These are phyloP conservation scores for Sarcophaga peregrina DNA, from an alignment of 1,140 invertebrate genomes.

Conservation along the genomic window DNA sequence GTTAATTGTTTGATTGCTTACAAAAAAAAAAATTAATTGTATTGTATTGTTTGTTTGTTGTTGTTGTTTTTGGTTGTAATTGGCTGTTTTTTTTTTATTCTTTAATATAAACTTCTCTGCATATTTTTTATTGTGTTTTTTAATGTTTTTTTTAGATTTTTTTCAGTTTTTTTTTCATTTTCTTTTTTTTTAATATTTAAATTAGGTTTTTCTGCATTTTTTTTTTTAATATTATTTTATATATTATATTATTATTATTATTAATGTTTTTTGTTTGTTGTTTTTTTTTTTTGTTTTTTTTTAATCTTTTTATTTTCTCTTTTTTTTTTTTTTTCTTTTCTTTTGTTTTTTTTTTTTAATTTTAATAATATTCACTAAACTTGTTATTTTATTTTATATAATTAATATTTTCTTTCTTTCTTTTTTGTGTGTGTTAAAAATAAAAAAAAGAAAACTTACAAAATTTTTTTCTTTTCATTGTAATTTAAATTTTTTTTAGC, in stretches of 20 bases:
- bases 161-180: slow-evolving; percentile 32
- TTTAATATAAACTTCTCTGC: not conserved
- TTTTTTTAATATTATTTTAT: slow-evolving; percentile 41
- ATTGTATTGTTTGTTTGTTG: slow-evolving; percentile 1
- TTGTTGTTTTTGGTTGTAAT: slow-evolving; percentile 21
- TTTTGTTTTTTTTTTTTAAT: not conserved
- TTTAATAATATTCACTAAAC: slow-evolving; percentile 25
- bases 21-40: not conserved
- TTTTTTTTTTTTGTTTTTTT: slow-evolving; percentile 51
- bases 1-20: too few relatives aligned
- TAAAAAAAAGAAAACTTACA: not conserved
- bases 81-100: not conserved
- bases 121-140: slow-evolving; percentile 18
- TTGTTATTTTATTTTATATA: slow-evolving; percentile 15
- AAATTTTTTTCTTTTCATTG: not conserved
- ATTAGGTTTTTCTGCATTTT: slow-evolving; percentile 35
- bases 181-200: slow-evolving; percentile 36
- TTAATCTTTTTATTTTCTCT: slow-evolving; percentile 46
- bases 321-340: too few relatives aligned
- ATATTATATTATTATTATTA: slow-evolving; percentile 51
- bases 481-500: not conserved
- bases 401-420: slow-evolving; percentile 3
- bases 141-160: slow-evolving; percentile 9
- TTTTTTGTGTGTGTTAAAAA: not conserved
- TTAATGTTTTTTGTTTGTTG: slow-evolving; percentile 51